phyloP scores from a whole-genome alignment of 2,888 invertebrate species.

The Chaetogeoica ovagalla region DNA sequence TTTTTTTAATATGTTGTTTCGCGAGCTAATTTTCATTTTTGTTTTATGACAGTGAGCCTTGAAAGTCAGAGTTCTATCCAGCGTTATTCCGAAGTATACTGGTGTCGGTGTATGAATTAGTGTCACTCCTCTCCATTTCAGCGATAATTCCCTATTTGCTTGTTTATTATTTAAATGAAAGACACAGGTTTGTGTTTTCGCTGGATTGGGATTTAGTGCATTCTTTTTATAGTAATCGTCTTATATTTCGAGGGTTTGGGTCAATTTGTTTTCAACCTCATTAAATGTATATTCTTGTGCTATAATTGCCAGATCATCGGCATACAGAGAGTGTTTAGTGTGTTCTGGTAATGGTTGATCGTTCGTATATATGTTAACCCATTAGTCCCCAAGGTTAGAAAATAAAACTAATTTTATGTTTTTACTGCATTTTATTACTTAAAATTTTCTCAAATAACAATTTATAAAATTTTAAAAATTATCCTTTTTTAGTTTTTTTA shows the following conservation, averaged over 20 bases:
- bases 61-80: conserved; percentile 2
- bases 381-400: conserved; percentile 10
- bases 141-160: conserved; percentile 15
- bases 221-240: conserved; percentile 1
- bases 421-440: conserved; percentile 20
- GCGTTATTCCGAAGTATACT: background rate
- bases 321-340: conserved; percentile 5
- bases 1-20: conserved; percentile 16
- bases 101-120: background rate
- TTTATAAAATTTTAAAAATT: background rate
- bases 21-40: conserved; percentile 5
- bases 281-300: conserved; percentile 13
- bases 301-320: conserved; percentile 11
- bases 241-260: background rate
- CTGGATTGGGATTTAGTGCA: conserved; percentile 18
- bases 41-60: conserved; percentile 10
- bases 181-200: conserved; percentile 20
- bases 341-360: conserved; percentile 11
- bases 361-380: conserved; percentile 1
- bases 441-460: conserved; percentile 7
- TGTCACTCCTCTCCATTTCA: conserved; percentile 7
- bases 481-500: conserved; percentile 5
- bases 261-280: conserved; percentile 17
- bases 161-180: conserved; percentile 30
- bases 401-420: conserved; percentile 18